Evolutionary conservation across 2,797 vertebrate species (phyloP).

Genomic region (Scomberomorus guttatus): DNA sequence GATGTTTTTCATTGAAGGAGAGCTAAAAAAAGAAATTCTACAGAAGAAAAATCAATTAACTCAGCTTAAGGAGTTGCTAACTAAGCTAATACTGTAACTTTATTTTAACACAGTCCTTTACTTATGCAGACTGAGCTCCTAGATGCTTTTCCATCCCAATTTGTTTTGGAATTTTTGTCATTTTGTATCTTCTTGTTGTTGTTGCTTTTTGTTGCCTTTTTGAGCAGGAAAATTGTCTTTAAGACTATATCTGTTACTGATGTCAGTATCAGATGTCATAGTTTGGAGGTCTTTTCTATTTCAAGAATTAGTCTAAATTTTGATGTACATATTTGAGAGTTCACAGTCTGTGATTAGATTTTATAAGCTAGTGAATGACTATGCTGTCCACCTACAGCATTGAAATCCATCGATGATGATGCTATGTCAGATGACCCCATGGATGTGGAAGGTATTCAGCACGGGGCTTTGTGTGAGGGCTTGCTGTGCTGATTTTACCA

Average conservation of each 20-base stretch:
- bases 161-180: too few species aligned
- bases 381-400: constrained; percentile 82
- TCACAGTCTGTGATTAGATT: background rate
- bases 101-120: too few species aligned
- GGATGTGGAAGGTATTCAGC: constrained; percentile 87
- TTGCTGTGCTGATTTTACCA: constrained; percentile 32
- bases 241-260: background rate
- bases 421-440: constrained; percentile 87
- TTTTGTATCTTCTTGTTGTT: too few species aligned
- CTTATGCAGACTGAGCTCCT: too few species aligned
- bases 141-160: too few species aligned
- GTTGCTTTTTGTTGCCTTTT: background rate
- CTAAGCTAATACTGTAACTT: background rate
- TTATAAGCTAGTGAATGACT: constrained; percentile 54
- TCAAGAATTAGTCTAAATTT: background rate
- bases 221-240: background rate
- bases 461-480: constrained; percentile 33
- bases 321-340: background rate
- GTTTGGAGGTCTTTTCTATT: background rate
- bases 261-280: background rate
- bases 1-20: background rate
- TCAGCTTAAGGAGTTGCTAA: background rate
- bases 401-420: constrained; percentile 87
- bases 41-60: background rate
- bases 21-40: background rate